Evolutionary conservation across 2,888 invertebrate genomes (phyloP).

Genomic region (Sabatieria punctata): DNA sequence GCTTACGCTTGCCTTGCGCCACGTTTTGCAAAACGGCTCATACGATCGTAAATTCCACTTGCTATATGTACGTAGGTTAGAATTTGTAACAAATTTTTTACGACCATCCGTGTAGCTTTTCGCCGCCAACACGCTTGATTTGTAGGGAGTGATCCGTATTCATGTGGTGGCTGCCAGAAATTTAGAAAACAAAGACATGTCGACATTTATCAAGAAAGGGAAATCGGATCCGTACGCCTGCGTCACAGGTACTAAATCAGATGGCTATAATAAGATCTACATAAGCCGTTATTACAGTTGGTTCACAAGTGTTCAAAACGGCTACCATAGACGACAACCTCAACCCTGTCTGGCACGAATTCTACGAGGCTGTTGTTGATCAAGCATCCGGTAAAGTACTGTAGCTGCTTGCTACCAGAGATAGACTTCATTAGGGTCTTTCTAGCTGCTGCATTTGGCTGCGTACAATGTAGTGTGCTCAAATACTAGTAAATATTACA

Average conservation of each 20-base stretch:
- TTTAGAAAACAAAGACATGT: conserved; percentile 85
- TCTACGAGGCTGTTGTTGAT: conserved; percentile 53
- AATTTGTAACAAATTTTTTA: background rate
- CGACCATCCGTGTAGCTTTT: background rate
- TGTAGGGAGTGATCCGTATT: conserved; percentile 74
- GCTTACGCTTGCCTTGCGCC: too few relatives aligned
- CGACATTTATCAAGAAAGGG: conserved; percentile 74
- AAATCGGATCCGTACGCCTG: conserved; percentile 95
- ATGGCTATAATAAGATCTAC: conserved; percentile 8
- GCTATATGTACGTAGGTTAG: too few relatives aligned
- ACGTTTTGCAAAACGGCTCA: too few relatives aligned
- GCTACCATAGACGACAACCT: conserved; percentile 80
- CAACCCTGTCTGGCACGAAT: conserved; percentile 90
- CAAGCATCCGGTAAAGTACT: conserved; percentile 14
- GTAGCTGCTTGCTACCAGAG: too few relatives aligned
- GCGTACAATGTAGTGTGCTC: too few relatives aligned
- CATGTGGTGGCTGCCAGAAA: conserved; percentile 86
- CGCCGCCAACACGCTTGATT: too few relatives aligned
- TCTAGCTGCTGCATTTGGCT: background rate
- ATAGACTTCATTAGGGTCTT: background rate
- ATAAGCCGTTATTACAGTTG: conserved; percentile 62
- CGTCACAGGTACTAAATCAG: conserved; percentile 31
- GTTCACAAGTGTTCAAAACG: conserved; percentile 80
- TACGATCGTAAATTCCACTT: too few relatives aligned
- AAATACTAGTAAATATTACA: too few relatives aligned